Conservation (phyloP, 2,888 invertebrate species). For the Eumacrocentrus americanus region DNA sequence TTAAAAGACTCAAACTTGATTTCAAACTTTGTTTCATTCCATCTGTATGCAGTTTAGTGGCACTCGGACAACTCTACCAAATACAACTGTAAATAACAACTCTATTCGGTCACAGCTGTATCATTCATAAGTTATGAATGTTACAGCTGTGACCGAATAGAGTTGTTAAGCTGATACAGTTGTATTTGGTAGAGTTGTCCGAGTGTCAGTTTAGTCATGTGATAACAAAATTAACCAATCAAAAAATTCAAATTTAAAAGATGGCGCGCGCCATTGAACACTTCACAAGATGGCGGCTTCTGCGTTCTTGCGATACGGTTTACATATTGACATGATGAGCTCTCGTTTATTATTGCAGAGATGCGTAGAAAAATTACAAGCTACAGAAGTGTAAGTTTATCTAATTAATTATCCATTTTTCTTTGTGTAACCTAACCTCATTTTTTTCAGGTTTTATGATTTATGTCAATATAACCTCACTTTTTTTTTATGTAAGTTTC, state of each 20-base stretch:
- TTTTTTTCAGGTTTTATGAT: not conserved
- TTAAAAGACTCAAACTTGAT: no score
- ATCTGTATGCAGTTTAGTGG: no score
- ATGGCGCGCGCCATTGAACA: no score
- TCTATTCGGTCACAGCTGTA: no score
- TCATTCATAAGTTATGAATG: no score
- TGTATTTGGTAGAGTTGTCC: no score
- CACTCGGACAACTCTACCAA: no score
- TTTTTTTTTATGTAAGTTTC: conserved; percentile 41
- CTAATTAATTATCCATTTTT: not conserved
- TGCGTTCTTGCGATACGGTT: conserved; percentile 14
- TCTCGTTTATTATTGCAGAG: conserved; percentile 38
- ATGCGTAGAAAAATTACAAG: conserved; percentile 32
- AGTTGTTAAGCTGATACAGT: no score
- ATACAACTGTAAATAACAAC: no score
- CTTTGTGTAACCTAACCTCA: not conserved
- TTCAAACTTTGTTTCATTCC: no score
- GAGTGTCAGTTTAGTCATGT: no score
- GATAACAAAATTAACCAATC: not conserved
- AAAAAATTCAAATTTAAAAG: not conserved
- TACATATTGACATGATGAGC: conserved; percentile 39
- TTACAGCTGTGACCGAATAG: no score
- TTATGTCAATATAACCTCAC: conserved; percentile 34
- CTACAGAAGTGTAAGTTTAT: conserved; percentile 31
- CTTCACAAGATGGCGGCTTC: conserved; percentile 16